Base-by-base conservation (phyloP, 2,888 invertebrate species). In the Dascillus cervinus region DNA sequence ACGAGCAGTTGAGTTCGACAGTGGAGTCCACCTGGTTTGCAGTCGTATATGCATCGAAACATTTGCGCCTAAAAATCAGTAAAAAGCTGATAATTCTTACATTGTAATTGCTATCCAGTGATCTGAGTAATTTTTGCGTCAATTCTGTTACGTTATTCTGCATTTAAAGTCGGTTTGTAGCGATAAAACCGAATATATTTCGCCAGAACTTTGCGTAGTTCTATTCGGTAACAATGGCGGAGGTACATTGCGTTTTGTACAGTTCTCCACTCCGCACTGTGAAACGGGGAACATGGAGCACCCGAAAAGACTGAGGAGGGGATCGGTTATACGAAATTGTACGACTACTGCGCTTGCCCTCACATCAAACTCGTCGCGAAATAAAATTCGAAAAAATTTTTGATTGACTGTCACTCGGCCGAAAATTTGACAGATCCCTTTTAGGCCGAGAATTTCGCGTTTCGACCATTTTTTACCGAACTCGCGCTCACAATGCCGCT, bases 71-170 rank as follows among this genome's bases (percentile, higher is more conserved):
- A 30, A 41, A 29, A 36, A 34, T 31, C 8, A 29, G 4, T 11
- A 31, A 6, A 26, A 46, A 49, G 41, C 49, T 49, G 35, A 36
- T 41, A 52, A 53, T 37, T 87, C 91, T 91, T 88, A 94, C 94
- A 91, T 94, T 91, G 79, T 92, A 89, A 75, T 89, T 87, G 76
- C 79, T 82, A 82, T 94, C 92, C 77, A 94, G 80, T 72, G 91
- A 87, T 81, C 85, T 84, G 77, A 88, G 84, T 81, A 94, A 84
- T 81, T 83, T 88, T 75, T 87, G 83, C 77, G 90, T 90, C 76
- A 94, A 81, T 76, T 91, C 87, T 74, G 78, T 79, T 72, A 80
- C 79, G 74, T 79, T 77, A 74, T 77, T 75, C 79, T 78, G 81
- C 81, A 81, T 81, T 80, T 80, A 80, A 75, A 74, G 55, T 61